Percentiles rank a stretch among this genome's conserved stretches.
phyloP scores from a whole-genome alignment of 2,888 invertebrate species.

The Dicranocentrus wangi region DNA sequence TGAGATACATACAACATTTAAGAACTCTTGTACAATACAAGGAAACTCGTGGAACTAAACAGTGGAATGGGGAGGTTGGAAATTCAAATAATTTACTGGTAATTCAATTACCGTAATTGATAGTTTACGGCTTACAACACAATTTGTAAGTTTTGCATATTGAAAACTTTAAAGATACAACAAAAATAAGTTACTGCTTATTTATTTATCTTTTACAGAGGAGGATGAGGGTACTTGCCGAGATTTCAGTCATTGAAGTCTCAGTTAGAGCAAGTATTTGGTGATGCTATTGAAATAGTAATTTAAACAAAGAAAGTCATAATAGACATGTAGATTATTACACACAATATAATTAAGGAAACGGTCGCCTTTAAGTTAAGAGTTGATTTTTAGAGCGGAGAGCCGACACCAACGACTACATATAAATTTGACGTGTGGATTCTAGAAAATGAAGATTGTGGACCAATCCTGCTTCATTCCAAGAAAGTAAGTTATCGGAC shows the following conservation, averaged over 20 bases:
- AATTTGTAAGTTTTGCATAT: too few relatives aligned
- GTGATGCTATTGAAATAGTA: slow-evolving; percentile 54
- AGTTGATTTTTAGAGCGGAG: slow-evolving; percentile 39
- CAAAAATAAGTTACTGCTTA: too few relatives aligned
- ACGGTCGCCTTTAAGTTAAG: not conserved
- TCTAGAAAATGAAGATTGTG: slow-evolving; percentile 41
- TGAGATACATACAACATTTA: too few relatives aligned
- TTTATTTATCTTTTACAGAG: slow-evolving; percentile 43
- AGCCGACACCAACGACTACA: slow-evolving; percentile 58
- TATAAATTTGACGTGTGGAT: slow-evolving; percentile 63
- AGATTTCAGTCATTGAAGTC: slow-evolving; percentile 57
- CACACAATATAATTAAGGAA: not conserved
- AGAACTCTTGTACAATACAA: too few relatives aligned
- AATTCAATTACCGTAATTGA: not conserved
- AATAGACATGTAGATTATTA: not conserved
- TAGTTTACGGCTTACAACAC: not conserved
- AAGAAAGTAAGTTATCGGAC: slow-evolving; percentile 38
- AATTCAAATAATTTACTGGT: slow-evolving; percentile 54
- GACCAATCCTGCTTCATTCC: slow-evolving; percentile 49
- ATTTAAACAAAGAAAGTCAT: not conserved
- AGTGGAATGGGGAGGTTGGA: slow-evolving; percentile 29
- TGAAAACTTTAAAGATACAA: too few relatives aligned
- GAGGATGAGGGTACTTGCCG: slow-evolving; percentile 68
- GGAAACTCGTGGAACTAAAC: too few relatives aligned
- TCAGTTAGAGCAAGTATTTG: slow-evolving; percentile 59